Conservation (phyloP, 2,113 vertebrate genomes). For the Fukomys damarensis region DNA sequence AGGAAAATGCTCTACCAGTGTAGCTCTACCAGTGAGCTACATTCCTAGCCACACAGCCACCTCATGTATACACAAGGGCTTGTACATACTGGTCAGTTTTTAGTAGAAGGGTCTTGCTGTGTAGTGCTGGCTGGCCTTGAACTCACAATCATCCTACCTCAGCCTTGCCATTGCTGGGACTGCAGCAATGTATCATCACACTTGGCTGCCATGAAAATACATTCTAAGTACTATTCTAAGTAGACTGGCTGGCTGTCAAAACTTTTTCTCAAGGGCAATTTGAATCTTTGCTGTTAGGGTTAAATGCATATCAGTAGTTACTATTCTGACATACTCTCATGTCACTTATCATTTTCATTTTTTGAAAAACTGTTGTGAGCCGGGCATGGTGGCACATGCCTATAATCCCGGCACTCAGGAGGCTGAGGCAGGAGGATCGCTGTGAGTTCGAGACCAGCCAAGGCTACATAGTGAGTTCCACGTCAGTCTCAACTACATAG, state of each 20-base stretch:
- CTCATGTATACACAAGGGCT: not conserved
- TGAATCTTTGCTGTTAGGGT: conserved; percentile 6
- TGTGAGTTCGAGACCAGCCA: too few species aligned
- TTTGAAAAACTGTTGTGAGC: conserved; percentile 15
- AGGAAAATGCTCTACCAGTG: not conserved
- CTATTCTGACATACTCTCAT: not conserved
- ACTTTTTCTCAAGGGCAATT: not conserved
- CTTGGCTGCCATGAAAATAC: not conserved
- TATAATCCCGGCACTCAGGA: too few species aligned
- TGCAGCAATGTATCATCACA: not conserved
- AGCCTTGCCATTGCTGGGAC: not conserved
- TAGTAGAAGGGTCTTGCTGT: not conserved
- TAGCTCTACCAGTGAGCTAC: not conserved
- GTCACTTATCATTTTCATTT: not conserved
- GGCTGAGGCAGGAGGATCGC: too few species aligned
- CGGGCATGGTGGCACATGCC: too few species aligned
- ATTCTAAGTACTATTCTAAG: not conserved
- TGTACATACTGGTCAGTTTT: not conserved
- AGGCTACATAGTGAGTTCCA: too few species aligned
- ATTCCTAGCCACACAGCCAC: not conserved
- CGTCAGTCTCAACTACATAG: too few species aligned
- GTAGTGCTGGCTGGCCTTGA: not conserved
- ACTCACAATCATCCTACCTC: not conserved
- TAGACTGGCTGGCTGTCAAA: not conserved
- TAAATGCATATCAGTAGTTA: conserved; percentile 46